Base-by-base conservation (phyloP, 2,888 invertebrate genomes). In the Drosophila macrospina region DNA sequence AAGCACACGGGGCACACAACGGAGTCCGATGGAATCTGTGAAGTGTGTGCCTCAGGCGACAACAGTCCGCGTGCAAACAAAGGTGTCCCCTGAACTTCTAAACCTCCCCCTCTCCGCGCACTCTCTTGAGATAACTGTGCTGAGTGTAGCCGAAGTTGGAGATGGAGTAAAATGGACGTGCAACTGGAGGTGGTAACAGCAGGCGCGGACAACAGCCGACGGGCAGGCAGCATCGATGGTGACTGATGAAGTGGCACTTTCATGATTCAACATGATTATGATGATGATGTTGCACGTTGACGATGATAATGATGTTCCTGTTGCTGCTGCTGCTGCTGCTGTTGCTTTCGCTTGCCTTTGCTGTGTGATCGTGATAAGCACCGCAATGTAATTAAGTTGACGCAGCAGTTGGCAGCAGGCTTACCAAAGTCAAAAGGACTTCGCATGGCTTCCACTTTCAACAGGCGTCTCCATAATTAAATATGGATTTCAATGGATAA, bases 201-300 rank as follows among this genome's bases (percentile, higher is more conserved):
- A 32, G 54, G 71, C 61, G 77, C 45, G 68, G 74, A 64, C 80
- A 76, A 67, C 47, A 64, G 77, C 64, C 54, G 59, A 66, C 36
- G 51, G 60, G 51, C 63, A 65, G 60, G 51, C 63, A 65, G 63
- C 74, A 69, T 88, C 88, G 84, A 83, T 87, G 73, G 72, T 81
- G 89, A 77, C 89, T 87, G 85, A 85, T 85, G 85, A 85, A 85
- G 85, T 85, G 85, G 82, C 86, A 89, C 76, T 81, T 44, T 56
- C 56, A 45, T 36, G 56, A 45, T 36, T 15, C 54, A 32, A 15
- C 24, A 45, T 13, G 41, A 55, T 44, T 52, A 55, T 32, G 41
- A 37, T 42, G 32, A 55, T 32, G 41, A 34, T 42, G 32, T 44
- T 7, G 56, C 28, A 24, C 15, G 37, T 36, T 13, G 37, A 11